Evolutionary conservation across 2,888 invertebrate species (phyloP).

Genomic region (Ptychoptera contaminata): DNA sequence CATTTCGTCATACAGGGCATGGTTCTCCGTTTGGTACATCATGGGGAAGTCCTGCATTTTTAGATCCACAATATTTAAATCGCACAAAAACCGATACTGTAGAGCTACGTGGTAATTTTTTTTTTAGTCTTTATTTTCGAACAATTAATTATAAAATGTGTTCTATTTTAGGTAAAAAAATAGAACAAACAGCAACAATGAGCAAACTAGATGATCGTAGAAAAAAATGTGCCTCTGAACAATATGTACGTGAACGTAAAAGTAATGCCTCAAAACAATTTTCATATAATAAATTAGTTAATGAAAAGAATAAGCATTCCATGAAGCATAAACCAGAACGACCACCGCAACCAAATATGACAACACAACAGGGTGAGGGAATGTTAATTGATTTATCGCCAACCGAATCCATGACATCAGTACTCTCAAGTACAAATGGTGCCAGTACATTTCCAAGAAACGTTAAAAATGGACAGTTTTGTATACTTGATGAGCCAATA

Average conservation of each 20-base stretch:
- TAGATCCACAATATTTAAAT: constrained; percentile 58
- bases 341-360: constrained; percentile 28
- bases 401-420: constrained; percentile 24
- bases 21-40: constrained; percentile 58
- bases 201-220: constrained; percentile 20
- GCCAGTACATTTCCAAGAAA: constrained; percentile 20
- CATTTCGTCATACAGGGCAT: constrained; percentile 69
- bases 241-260: constrained; percentile 26
- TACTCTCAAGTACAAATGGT: constrained; percentile 3
- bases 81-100: constrained; percentile 12
- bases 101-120: constrained; percentile 15
- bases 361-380: constrained; percentile 34
- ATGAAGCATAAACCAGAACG: constrained; percentile 25
- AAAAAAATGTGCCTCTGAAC: constrained; percentile 28
- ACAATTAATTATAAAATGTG: background rate
- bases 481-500: constrained; percentile 57
- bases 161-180: background rate
- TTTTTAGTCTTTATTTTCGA: background rate
- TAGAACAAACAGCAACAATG: background rate
- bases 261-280: constrained; percentile 48
- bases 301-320: constrained; percentile 35
- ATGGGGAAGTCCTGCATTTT: constrained; percentile 69
- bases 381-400: constrained; percentile 61
- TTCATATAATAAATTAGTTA: constrained; percentile 66
- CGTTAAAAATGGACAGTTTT: constrained; percentile 26